phyloP scores from a whole-genome alignment of 2,797 vertebrate species.

The Dryobates pubescens region DNA sequence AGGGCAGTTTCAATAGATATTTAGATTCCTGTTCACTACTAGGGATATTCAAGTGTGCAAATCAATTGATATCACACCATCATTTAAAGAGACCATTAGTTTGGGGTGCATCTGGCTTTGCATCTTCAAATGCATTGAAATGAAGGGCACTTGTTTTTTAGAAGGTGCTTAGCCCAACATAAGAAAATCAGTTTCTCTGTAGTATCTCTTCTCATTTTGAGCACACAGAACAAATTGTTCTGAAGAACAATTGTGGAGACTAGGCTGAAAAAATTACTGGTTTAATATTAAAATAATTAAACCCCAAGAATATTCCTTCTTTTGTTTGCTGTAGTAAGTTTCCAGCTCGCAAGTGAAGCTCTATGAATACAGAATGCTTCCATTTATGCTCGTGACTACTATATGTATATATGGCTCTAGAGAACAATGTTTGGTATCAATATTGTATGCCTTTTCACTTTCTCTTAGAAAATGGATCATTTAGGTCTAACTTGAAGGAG shows the following conservation, averaged over 20 bases:
- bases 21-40: neutral
- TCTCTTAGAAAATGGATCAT: conserved; percentile 59
- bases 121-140: neutral
- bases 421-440: conserved; percentile 33
- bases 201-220: neutral
- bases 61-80: neutral
- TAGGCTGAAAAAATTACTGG: neutral
- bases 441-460: conserved; percentile 60
- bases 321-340: conserved; percentile 14
- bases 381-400: neutral
- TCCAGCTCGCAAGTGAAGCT: conserved; percentile 19
- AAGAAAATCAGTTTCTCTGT: neutral
- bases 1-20: neutral
- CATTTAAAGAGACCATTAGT: neutral
- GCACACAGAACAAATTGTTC: neutral
- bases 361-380: neutral
- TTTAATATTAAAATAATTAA: conserved; percentile 48
- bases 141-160: neutral
- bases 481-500: conserved; percentile 65
- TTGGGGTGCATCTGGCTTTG: neutral
- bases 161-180: neutral
- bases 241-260: neutral
- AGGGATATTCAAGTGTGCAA: neutral
- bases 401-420: conserved; percentile 28
- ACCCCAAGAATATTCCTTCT: neutral